A percentile compares a stretch with the other conserved stretches of the same genome.
Evolutionary conservation across 1,140 invertebrate species (phyloP).

Genomic region (Ladona fulva): DNA sequence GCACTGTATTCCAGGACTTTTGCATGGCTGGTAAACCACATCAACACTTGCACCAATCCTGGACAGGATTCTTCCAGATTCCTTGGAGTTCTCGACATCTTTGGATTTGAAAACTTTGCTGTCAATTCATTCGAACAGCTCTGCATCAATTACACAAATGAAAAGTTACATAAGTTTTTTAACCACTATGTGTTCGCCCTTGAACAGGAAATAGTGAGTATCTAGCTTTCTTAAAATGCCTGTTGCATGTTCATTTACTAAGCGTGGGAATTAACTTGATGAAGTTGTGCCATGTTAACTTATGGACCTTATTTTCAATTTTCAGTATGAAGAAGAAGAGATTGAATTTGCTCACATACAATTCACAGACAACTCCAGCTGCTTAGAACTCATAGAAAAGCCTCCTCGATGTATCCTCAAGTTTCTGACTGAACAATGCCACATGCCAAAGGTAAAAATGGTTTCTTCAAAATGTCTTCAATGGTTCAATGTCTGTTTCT

Average conservation of each 20-base stretch:
- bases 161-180: slow-evolving; percentile 97
- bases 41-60: slow-evolving; percentile 85
- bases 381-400: slow-evolving; percentile 83
- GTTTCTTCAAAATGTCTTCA: no score
- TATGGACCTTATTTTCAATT: slow-evolving; percentile 14
- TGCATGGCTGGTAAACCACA: slow-evolving; percentile 86
- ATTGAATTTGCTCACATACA: slow-evolving; percentile 82
- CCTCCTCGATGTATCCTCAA: slow-evolving; percentile 82
- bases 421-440: slow-evolving; percentile 81
- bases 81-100: slow-evolving; percentile 90
- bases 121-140: slow-evolving; percentile 93
- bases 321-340: slow-evolving; percentile 75
- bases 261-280: background rate
- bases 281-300: background rate
- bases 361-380: slow-evolving; percentile 83
- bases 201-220: slow-evolving; percentile 84
- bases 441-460: slow-evolving; percentile 66
- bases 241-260: background rate
- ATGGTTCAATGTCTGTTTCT: no score
- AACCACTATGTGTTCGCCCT: slow-evolving; percentile 92
- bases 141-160: slow-evolving; percentile 97
- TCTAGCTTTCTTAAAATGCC: background rate
- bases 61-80: slow-evolving; percentile 70
- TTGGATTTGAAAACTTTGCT: slow-evolving; percentile 94
- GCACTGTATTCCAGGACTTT: slow-evolving; percentile 85